Evolutionary conservation across 35 echinoderm and acorn worm species (phyloP).

Genomic region (Acanthaster planci): DNA sequence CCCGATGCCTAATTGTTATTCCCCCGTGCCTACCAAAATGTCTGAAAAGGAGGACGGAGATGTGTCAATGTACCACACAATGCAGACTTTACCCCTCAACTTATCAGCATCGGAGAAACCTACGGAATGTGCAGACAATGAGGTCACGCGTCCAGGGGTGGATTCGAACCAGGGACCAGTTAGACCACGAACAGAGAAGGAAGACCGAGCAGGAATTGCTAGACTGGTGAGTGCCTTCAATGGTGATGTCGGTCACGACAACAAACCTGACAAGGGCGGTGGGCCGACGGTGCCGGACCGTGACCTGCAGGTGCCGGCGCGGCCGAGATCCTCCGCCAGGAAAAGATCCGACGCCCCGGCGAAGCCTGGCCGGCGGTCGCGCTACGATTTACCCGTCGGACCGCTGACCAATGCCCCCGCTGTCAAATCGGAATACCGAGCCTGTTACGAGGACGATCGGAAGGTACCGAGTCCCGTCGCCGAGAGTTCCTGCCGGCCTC

Average conservation of each 20-base stretch:
- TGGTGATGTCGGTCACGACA: too few relatives aligned
- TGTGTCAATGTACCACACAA: not conserved
- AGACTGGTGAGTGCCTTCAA: too few relatives aligned
- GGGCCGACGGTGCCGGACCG: too few relatives aligned
- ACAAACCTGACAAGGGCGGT: too few relatives aligned
- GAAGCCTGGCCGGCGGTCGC: not conserved
- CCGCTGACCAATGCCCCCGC: conserved; percentile 5
- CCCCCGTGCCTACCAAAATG: not conserved
- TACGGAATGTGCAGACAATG: not conserved
- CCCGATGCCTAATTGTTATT: conserved; percentile 6
- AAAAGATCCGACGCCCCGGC: not conserved
- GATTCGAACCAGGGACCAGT: not conserved
- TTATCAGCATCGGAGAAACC: too few relatives aligned
- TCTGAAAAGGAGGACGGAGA: not conserved
- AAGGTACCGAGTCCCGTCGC: not conserved
- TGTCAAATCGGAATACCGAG: not conserved
- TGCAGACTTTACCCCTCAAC: too few relatives aligned
- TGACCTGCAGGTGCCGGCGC: too few relatives aligned
- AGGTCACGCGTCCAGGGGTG: not conserved
- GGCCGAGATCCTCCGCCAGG: not conserved
- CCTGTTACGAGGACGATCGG: not conserved
- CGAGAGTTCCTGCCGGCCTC: too few relatives aligned
- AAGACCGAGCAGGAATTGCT: too few relatives aligned
- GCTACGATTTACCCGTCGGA: not conserved
- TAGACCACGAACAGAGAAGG: too few relatives aligned